Evolutionary conservation across 2,797 vertebrate species (phyloP).

Genomic region (Fistularia tabacaria): DNA sequence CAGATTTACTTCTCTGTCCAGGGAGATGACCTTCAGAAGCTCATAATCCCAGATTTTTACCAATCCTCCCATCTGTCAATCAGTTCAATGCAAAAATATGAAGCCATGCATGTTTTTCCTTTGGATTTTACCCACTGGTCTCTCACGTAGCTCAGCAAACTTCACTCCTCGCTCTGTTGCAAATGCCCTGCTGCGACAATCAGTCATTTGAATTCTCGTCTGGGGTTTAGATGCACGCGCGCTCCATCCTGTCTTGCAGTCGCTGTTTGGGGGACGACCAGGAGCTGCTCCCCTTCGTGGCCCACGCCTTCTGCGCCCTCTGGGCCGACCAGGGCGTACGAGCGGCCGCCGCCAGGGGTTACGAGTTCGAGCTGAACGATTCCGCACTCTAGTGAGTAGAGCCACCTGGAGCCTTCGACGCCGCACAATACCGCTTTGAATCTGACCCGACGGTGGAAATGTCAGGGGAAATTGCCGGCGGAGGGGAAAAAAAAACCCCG

Average conservation of each 20-base stretch:
- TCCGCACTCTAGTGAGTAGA: slow-evolving; percentile 80
- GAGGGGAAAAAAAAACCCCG: background rate
- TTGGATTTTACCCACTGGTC: no score
- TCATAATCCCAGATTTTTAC: background rate
- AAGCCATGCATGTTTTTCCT: no score
- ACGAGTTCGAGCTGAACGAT: slow-evolving; percentile 78
- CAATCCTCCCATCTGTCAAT: no score
- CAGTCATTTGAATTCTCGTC: background rate
- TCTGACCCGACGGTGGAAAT: no score
- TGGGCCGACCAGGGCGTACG: slow-evolving; percentile 75
- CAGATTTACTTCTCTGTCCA: background rate
- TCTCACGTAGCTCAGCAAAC: no score
- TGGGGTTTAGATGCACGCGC: slow-evolving; percentile 64
- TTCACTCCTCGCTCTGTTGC: background rate
- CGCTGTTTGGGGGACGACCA: slow-evolving; percentile 73
- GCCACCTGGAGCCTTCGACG: slow-evolving; percentile 12
- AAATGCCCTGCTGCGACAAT: background rate
- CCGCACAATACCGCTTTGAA: background rate
- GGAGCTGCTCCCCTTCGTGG: slow-evolving; percentile 73
- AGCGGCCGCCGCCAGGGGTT: slow-evolving; percentile 63
- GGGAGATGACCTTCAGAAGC: background rate
- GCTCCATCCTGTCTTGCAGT: slow-evolving; percentile 71
- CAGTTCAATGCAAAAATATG: no score
- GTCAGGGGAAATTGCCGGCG: no score
- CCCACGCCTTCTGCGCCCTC: slow-evolving; percentile 69